phyloP scores from a whole-genome alignment of 1,140 invertebrate genomes.

The Atta texana region DNA sequence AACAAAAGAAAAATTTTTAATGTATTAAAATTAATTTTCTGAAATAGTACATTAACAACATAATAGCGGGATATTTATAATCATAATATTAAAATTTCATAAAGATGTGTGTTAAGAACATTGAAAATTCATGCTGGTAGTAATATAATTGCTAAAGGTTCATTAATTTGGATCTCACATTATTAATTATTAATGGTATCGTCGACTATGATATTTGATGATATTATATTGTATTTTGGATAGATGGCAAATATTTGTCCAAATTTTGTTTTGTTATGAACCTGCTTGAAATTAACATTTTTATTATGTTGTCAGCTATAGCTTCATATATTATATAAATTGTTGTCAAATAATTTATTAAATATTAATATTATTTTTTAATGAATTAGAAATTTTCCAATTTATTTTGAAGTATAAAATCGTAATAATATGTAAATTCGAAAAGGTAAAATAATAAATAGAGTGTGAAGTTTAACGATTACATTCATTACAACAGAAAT shows the following conservation, averaged over 20 bases:
- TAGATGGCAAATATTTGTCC: too few species aligned
- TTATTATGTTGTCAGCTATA: too few species aligned
- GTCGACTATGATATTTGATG: too few species aligned
- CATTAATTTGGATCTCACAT: too few species aligned
- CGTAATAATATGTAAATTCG: neutral
- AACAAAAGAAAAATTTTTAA: neutral
- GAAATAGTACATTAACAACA: neutral
- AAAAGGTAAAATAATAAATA: neutral
- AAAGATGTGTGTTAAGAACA: neutral
- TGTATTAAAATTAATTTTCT: neutral
- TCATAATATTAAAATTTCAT: neutral
- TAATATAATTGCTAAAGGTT: too few species aligned
- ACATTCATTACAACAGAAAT: slow-evolving; percentile 3
- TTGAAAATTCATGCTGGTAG: too few species aligned
- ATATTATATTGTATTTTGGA: too few species aligned
- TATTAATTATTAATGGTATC: too few species aligned
- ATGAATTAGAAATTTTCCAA: neutral
- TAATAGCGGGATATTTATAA: neutral
- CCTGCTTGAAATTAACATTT: too few species aligned
- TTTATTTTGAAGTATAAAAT: too few species aligned
- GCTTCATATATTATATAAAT: too few species aligned
- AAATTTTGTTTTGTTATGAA: too few species aligned
- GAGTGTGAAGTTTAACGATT: neutral
- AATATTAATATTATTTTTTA: neutral
- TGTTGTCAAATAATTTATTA: neutral